A percentile compares a stretch with the other conserved stretches of the same genome.
These are phyloP conservation scores for Oenanthe melanoleuca DNA, from an alignment of 2,113 vertebrate species.

Conservation along the genomic window DNA sequence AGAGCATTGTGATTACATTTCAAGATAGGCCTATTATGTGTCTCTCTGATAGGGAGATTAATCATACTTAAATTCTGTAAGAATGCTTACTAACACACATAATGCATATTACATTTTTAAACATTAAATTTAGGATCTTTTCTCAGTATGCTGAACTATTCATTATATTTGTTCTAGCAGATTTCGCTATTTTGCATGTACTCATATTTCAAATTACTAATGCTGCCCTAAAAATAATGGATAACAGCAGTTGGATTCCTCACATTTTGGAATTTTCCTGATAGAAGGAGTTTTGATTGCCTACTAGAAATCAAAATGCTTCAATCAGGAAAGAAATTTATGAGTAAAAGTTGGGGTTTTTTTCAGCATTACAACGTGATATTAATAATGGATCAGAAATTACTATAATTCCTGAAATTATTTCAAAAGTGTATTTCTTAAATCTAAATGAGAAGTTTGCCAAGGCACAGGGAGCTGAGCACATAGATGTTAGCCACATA, in stretches of 20 bases:
- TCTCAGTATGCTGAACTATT: not conserved
- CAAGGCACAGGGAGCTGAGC: not conserved
- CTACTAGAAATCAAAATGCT: not conserved
- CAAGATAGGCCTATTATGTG: not conserved
- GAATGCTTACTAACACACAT: not conserved
- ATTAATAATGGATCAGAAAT: not conserved
- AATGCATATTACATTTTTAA: not conserved
- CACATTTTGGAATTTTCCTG: not conserved
- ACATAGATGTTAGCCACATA: not conserved
- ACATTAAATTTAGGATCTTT: not conserved
- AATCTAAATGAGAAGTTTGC: not conserved
- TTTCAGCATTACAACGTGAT: not conserved
- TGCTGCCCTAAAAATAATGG: not conserved
- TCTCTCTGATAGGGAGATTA: not conserved
- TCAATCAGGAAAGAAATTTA: not conserved
- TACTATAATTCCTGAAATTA: not conserved
- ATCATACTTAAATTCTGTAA: not conserved
- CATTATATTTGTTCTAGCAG: not conserved
- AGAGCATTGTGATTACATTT: not conserved
- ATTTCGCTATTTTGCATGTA: not conserved
- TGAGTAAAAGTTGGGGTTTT: not conserved
- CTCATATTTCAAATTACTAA: not conserved
- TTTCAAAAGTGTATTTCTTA: not conserved
- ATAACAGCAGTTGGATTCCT: not conserved
- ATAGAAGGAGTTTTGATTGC: accelerated